Conservation (phyloP, 2,888 invertebrate species). For the Prenolepis imparis region DNA sequence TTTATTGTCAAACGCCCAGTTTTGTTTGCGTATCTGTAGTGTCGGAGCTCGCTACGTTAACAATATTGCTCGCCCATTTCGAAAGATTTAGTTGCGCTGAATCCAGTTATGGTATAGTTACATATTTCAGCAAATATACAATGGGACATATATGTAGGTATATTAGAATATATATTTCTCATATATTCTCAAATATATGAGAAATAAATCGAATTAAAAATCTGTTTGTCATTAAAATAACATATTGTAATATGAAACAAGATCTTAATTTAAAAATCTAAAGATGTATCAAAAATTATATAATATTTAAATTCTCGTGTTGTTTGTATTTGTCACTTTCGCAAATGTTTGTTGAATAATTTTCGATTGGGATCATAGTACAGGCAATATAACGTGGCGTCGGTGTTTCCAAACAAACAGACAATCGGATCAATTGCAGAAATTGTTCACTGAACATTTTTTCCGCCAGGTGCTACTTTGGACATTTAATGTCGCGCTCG, state of each 20-base stretch:
- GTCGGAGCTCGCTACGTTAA: slow-evolving; percentile 18
- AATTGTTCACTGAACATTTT: slow-evolving; percentile 81
- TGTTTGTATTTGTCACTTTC: background rate
- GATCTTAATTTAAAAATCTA: background rate
- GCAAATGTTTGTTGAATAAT: background rate
- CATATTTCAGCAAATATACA: background rate
- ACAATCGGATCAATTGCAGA: slow-evolving; percentile 61
- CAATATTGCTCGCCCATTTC: slow-evolving; percentile 45
- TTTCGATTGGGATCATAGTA: background rate
- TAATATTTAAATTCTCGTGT: background rate
- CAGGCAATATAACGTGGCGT: background rate
- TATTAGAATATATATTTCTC: no score
- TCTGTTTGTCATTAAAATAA: background rate
- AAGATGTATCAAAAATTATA: background rate
- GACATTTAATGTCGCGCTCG: slow-evolving; percentile 64
- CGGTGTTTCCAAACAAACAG: slow-evolving; percentile 81
- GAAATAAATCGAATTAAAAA: background rate
- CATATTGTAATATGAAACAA: background rate
- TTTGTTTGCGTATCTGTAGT: slow-evolving; percentile 63
- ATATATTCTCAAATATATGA: background rate
- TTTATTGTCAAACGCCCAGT: slow-evolving; percentile 76
- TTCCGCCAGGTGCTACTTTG: slow-evolving; percentile 79
- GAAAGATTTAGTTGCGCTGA: slow-evolving; percentile 44
- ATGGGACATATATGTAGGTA: background rate
- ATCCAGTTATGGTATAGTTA: background rate